Base-by-base conservation (phyloP, 2,113 vertebrate genomes). In the Silurus meridionalis region DNA sequence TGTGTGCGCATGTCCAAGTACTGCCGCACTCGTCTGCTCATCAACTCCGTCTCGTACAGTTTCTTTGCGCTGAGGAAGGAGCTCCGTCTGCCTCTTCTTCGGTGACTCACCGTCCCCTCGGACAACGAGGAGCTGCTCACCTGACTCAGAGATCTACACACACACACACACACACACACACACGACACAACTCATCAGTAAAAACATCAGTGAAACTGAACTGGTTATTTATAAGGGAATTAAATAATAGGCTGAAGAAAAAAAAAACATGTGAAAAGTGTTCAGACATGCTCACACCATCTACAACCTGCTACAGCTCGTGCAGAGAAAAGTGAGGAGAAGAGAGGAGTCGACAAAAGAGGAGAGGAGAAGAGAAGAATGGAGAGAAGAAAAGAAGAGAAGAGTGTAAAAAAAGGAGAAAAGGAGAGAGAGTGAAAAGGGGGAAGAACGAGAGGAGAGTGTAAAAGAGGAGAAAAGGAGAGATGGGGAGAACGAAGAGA, bases 41-140 rank as follows among this genome's bases (percentile, higher is more conserved):
- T 99, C 93, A 99, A 96, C 81, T 98, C 98, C 64, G 99, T 97
- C 93, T 99, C 98, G 14, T 99, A 99, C n/a, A 99, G 95, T 90
- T 99, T 99, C 94, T 99, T 99, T 91, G 98, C 97, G 55, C 99
- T 99, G 63, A 99, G 97, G 92, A 99, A 99, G 90, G 98, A 99
- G 93, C 98, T 99, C 79, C 98, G 97, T 7, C 98, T 96, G 28
- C 98, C 97, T 8, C 97, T 94, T 94, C 99, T 98, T 93, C 98
- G 97, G 87, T 98, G 97, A 6, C 97, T 97, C 0, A 97, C 92
- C 92, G 96, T 97, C 8, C 89, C 89, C 81, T 99, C 98, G 11
- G 99, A 95, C 90, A 99, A 96, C 0, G 97, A 93, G 14, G 97
- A 93, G 2, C 97, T 99, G 4, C 98, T 99, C 80, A 97, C 97